Evolutionary conservation across 2,888 invertebrate genomes (phyloP).

Genomic region (Anthoptus insignis): DNA sequence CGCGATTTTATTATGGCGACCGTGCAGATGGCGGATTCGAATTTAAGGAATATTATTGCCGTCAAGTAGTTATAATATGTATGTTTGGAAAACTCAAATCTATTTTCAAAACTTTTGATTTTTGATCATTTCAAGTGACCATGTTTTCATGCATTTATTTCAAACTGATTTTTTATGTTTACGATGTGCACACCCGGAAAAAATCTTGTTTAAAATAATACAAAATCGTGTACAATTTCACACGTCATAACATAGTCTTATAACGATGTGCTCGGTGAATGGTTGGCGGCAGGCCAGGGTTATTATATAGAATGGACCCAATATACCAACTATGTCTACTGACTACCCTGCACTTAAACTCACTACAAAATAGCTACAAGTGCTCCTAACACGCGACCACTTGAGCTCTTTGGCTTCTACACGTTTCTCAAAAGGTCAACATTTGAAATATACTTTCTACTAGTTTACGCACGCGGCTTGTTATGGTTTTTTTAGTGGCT

Average conservation of each 20-base stretch:
- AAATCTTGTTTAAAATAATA: constrained; percentile 5
- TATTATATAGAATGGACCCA: constrained; percentile 49
- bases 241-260: constrained; percentile 51
- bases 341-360: too few relatives aligned
- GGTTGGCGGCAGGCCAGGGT: constrained; percentile 48
- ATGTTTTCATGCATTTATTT: too few relatives aligned
- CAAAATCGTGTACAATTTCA: constrained; percentile 45
- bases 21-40: constrained; percentile 7
- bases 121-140: too few relatives aligned
- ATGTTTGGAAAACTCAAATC: background rate
- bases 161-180: too few relatives aligned
- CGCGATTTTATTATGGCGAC: constrained; percentile 32
- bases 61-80: background rate
- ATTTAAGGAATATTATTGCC: constrained; percentile 11
- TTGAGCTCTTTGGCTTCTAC: constrained; percentile 12
- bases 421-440: too few relatives aligned
- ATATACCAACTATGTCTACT: too few relatives aligned
- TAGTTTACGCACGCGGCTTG: too few relatives aligned
- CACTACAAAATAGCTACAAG: constrained; percentile 13
- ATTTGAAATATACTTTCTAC: too few relatives aligned
- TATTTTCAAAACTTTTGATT: too few relatives aligned
- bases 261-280: constrained; percentile 45
- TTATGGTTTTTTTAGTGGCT: too few relatives aligned
- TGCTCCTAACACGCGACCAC: constrained; percentile 7
- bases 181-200: too few relatives aligned